Conservation (phyloP, 2,113 vertebrate genomes). For the Rhinopithecus roxellana region DNA sequence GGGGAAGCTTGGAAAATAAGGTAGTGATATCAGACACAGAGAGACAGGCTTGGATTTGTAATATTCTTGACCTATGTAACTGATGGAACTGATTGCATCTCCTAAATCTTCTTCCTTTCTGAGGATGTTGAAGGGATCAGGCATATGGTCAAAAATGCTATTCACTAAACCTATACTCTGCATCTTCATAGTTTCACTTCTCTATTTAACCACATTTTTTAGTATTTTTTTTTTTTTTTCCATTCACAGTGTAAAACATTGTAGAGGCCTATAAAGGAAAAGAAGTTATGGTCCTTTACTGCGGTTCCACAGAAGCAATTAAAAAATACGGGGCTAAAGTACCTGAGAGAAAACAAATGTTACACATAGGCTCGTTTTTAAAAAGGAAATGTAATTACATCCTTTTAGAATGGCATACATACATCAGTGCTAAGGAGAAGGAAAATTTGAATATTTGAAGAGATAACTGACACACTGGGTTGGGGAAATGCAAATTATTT, state of each 20-base stretch:
- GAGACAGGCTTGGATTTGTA: background rate
- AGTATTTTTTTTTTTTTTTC: background rate
- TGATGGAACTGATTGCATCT: background rate
- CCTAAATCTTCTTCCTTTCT: background rate
- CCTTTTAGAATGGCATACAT: background rate
- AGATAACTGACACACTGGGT: background rate
- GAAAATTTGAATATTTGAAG: constrained; percentile 33
- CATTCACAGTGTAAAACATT: background rate
- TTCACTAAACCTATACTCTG: background rate
- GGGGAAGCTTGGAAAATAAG: background rate
- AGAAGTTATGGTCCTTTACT: background rate
- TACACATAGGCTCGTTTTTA: background rate
- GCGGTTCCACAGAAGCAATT: background rate
- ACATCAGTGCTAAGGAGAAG: background rate
- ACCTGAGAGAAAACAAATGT: background rate
- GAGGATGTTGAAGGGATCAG: background rate
- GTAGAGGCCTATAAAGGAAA: background rate
- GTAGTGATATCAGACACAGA: background rate
- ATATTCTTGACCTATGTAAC: background rate
- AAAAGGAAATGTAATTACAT: background rate
- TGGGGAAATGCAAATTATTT: background rate
- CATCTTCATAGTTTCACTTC: background rate
- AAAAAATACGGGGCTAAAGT: background rate
- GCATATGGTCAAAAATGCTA: background rate
- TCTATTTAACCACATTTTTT: background rate